Evolutionary conservation across 2,888 invertebrate species (phyloP).

Genomic region (Pantelozetes paolii): DNA sequence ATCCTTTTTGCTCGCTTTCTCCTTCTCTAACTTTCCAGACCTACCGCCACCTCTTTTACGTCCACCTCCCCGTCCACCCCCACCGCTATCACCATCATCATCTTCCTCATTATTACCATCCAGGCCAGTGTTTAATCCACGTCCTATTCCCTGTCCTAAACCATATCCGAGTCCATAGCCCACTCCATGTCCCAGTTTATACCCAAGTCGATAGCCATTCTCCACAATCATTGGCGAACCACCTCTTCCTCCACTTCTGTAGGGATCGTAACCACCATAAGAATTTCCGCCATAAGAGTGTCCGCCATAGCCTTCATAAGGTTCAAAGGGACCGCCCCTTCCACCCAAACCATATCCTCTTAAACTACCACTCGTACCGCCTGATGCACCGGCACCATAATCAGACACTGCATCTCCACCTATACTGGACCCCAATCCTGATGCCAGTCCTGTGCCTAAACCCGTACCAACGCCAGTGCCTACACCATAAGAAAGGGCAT

Average conservation of each 20-base stretch:
- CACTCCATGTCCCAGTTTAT: background rate
- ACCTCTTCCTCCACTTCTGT: too few relatives aligned
- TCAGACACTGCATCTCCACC: background rate
- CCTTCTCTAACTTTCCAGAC: background rate
- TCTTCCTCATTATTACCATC: background rate
- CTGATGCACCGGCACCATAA: background rate
- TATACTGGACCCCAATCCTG: background rate
- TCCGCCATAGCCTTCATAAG: background rate
- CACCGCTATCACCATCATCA: background rate
- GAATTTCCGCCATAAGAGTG: background rate
- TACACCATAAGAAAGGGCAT: background rate
- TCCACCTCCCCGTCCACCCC: background rate
- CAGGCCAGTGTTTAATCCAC: background rate
- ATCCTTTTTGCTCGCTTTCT: background rate
- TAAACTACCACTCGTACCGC: background rate
- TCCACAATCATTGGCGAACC: background rate
- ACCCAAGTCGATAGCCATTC: background rate
- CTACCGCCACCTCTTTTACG: background rate
- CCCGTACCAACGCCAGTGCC: background rate
- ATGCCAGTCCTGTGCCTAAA: background rate
- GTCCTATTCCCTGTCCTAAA: background rate
- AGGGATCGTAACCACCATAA: background rate
- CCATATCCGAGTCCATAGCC: conserved; percentile 4
- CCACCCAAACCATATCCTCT: background rate
- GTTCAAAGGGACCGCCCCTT: background rate